These are phyloP conservation scores for Drosophila mercatorum DNA, from an alignment of 2,888 invertebrate genomes.

Conservation along the genomic window DNA sequence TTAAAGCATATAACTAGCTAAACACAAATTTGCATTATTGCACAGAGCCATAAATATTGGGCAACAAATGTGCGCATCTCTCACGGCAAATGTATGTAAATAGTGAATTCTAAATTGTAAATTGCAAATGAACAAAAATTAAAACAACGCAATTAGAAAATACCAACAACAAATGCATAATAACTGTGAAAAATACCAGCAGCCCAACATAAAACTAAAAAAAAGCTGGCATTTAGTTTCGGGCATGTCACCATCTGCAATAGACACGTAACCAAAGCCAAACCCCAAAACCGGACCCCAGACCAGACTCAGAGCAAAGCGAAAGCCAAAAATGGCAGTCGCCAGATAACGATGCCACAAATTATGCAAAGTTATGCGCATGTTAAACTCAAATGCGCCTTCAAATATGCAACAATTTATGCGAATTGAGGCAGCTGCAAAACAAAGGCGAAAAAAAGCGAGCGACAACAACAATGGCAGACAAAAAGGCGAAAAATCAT, in stretches of 20 bases:
- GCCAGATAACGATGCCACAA: conserved; percentile 59
- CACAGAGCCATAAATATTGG: conserved; percentile 9
- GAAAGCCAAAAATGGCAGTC: conserved; percentile 31
- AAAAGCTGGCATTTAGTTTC: conserved; percentile 12
- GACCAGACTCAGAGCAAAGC: background rate
- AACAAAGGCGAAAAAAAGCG: conserved; percentile 8
- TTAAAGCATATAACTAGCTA: conserved; percentile 14
- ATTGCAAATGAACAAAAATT: conserved; percentile 44
- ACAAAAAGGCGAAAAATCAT: conserved; percentile 62
- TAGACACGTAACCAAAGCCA: conserved; percentile 24
- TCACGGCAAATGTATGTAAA: conserved; percentile 55
- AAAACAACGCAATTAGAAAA: conserved; percentile 70
- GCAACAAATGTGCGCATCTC: conserved; percentile 20
- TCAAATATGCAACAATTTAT: conserved; percentile 75
- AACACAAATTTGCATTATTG: conserved; percentile 52
- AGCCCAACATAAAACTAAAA: background rate
- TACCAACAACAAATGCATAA: conserved; percentile 50
- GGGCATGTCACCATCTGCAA: conserved; percentile 24
- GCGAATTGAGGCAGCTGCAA: conserved; percentile 71
- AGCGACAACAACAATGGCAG: conserved; percentile 9
- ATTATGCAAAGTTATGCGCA: conserved; percentile 77
- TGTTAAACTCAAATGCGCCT: conserved; percentile 58
- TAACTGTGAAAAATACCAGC: conserved; percentile 24
- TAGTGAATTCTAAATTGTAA: conserved; percentile 67
- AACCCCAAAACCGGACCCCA: background rate